Base-by-base conservation (phyloP, 1,140 invertebrate species). In the Drosophila miranda region DNA sequence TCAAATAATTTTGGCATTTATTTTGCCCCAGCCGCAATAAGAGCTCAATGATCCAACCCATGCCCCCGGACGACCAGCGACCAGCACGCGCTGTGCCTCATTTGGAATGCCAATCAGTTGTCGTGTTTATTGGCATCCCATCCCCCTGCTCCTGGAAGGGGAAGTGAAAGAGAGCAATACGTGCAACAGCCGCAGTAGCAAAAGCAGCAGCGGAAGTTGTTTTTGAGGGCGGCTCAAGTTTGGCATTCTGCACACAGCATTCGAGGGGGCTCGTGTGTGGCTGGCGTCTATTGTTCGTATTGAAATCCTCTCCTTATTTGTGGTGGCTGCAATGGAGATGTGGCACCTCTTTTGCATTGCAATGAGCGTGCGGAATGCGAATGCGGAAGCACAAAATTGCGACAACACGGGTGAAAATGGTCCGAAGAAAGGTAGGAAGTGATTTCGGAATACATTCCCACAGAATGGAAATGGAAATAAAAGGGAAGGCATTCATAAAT, bases 101-200 rank as follows among this genome's bases (percentile, higher is more conserved):
- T 84, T 84, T 84, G 62, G 81, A 75, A 84, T 84, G 80, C 80
- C 73, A 84, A 86, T 86, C 80, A 86, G 80, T 53, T 74, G 55
- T 50, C 73, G 73, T 68, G 61, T 79, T 86, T 84, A 84, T 84
- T 84, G 80, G 69, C 60, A 69, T 60, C 52, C 54, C 54, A 57
- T 44, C 26, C 14, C 21, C 46, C 21, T 21, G 6, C 13, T 42
- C 34, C 42, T 46, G 16, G 52, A 72, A 53, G 54, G 49, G 70
- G 69, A 64, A 74, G 34, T 58, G 71, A 54, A 59, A 54, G 70
- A 34, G 60, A 48, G 71, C 55, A 75, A 66, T 74, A 68, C 58
- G 67, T 72, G 81, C 77, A 77, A 75, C 61, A 50, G 59, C 44
- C 13, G 21, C 60, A 78, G 64, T 51, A 23, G 55, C 42, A 57